These are phyloP conservation scores for Yoshiicerus persimilis DNA, from an alignment of 1,140 invertebrate genomes.

Conservation along the genomic window DNA sequence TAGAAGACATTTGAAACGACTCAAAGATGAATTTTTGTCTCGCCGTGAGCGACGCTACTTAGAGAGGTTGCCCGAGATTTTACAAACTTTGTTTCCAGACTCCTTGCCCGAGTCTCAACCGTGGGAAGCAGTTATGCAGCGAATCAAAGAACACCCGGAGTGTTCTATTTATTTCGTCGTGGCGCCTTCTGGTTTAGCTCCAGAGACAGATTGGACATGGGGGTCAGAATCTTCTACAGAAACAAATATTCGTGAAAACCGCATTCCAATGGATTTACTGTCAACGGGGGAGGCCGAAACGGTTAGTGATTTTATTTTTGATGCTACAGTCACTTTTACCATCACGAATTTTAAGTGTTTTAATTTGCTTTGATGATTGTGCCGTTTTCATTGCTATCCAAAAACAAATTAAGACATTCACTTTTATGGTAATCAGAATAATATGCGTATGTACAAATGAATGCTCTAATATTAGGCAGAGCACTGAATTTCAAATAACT, in stretches of 20 bases:
- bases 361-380: too few species aligned
- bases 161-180: constrained; percentile 61
- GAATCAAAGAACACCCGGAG: constrained; percentile 58
- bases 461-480: too few species aligned
- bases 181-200: constrained; percentile 54
- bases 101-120: constrained; percentile 42
- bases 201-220: constrained; percentile 49
- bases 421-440: too few species aligned
- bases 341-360: too few species aligned
- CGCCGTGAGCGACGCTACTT: constrained; percentile 79
- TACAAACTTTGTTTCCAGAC: constrained; percentile 81
- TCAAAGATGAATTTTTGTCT: constrained; percentile 81
- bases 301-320: neutral
- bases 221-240: constrained; percentile 47
- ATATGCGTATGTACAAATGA: too few species aligned
- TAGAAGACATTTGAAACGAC: constrained; percentile 75
- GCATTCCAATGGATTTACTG: constrained; percentile 45
- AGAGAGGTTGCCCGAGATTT: constrained; percentile 74
- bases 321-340: neutral
- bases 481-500: too few species aligned
- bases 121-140: constrained; percentile 58
- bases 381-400: too few species aligned
- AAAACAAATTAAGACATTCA: too few species aligned
- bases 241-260: constrained; percentile 47
- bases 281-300: constrained; percentile 45